Conservation (phyloP, 2,888 invertebrate genomes). For the Oscheius sp. region DNA sequence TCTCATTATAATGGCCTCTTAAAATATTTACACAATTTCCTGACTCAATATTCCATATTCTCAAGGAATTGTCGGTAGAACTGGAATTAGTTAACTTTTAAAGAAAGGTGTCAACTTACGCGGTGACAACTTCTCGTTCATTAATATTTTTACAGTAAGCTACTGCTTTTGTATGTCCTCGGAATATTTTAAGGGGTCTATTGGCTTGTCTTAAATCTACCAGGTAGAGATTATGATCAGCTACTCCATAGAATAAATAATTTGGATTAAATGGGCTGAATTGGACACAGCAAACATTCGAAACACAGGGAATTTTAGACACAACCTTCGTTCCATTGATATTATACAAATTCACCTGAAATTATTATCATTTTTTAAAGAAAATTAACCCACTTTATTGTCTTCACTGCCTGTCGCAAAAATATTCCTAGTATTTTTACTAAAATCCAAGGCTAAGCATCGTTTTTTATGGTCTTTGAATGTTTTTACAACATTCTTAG, state of each 20-base stretch:
- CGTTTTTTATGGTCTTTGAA: slow-evolving; percentile 92
- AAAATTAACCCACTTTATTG: slow-evolving; percentile 80
- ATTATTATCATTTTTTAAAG: too few species aligned
- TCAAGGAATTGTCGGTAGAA: slow-evolving; percentile 89
- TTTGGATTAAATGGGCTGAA: slow-evolving; percentile 87
- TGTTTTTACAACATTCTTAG: slow-evolving; percentile 44
- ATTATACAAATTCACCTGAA: slow-evolving; percentile 85
- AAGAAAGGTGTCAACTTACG: slow-evolving; percentile 74
- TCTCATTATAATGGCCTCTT: slow-evolving; percentile 91
- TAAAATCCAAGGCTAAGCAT: slow-evolving; percentile 96
- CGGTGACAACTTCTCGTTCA: slow-evolving; percentile 87
- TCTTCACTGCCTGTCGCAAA: slow-evolving; percentile 93
- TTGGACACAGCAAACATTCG: slow-evolving; percentile 95
- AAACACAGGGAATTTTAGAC: slow-evolving; percentile 90
- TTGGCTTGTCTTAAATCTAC: slow-evolving; percentile 89
- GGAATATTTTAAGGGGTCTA: slow-evolving; percentile 85
- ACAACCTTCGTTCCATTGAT: slow-evolving; percentile 88
- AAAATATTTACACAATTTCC: slow-evolving; percentile 82
- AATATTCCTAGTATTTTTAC: slow-evolving; percentile 87
- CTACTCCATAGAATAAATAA: slow-evolving; percentile 94
- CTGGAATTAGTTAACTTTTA: slow-evolving; percentile 60
- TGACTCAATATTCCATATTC: slow-evolving; percentile 86
- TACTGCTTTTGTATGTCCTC: slow-evolving; percentile 91
- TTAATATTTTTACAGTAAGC: slow-evolving; percentile 92
- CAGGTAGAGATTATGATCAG: slow-evolving; percentile 93